A percentile compares a stretch with the other conserved stretches of the same genome.
Conservation (phyloP, 2,888 invertebrate species). For the Philopedon plagiatum region DNA sequence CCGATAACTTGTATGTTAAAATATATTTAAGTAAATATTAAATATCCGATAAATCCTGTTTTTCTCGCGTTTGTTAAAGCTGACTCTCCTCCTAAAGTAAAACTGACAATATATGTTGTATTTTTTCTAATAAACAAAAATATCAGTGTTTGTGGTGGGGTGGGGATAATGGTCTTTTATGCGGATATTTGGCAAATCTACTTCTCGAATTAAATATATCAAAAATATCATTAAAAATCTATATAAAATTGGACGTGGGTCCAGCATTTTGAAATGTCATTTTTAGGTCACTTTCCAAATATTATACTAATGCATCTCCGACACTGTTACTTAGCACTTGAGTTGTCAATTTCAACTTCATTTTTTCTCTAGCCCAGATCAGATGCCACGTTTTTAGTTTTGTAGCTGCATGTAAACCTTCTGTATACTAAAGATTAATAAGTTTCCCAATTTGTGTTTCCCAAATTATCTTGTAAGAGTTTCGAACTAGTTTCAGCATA, state of each 20-base stretch:
- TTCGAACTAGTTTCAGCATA: constrained; percentile 48
- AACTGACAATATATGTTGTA: not conserved
- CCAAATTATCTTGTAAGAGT: constrained; percentile 43
- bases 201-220: constrained; percentile 51
- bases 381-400: constrained; percentile 49
- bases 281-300: constrained; percentile 39
- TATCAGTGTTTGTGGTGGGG: constrained; percentile 27
- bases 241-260: constrained; percentile 47
- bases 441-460: constrained; percentile 36
- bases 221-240: constrained; percentile 48
- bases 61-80: constrained; percentile 21
- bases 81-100: not conserved
- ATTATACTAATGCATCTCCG: constrained; percentile 43
- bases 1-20: constrained; percentile 27
- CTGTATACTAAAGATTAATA: constrained; percentile 42
- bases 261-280: constrained; percentile 30
- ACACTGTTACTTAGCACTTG: constrained; percentile 50
- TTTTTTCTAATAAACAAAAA: constrained; percentile 2
- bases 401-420: constrained; percentile 49
- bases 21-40: constrained; percentile 18
- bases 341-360: no score
- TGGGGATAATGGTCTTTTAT: constrained; percentile 48
- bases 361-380: constrained; percentile 49
- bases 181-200: constrained; percentile 47
- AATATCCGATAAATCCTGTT: constrained; percentile 35